Conservation (phyloP, 2,113 vertebrate genomes). For the Serinus canaria region DNA sequence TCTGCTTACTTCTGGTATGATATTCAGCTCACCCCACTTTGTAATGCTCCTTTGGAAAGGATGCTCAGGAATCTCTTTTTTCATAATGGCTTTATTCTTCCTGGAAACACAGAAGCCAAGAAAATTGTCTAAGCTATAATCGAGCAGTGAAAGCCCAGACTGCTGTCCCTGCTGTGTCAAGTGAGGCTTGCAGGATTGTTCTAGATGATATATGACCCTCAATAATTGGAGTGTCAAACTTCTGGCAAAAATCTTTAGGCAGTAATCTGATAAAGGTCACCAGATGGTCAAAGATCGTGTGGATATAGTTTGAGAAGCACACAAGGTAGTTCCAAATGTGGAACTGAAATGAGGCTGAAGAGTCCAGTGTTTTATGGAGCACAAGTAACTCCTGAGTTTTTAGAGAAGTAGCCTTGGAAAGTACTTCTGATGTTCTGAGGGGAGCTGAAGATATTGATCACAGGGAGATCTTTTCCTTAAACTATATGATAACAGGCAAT, state of each 20-base stretch:
- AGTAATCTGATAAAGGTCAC: conserved; percentile 64
- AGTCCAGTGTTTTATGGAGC: neutral
- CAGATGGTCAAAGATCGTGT: conserved; percentile 35
- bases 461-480: neutral
- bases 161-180: neutral
- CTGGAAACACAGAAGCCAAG: neutral
- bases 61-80: neutral
- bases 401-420: neutral
- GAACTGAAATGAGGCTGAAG: neutral
- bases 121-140: neutral
- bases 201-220: conserved; percentile 35
- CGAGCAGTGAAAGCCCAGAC: neutral
- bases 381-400: neutral
- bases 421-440: neutral
- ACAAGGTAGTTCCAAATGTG: neutral
- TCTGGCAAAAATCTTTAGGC: conserved; percentile 39
- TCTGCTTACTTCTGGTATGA: neutral
- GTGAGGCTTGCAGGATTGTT: conserved; percentile 19
- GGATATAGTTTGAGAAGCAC: neutral
- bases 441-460: neutral
- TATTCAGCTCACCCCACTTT: neutral
- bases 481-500: neutral
- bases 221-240: conserved; percentile 46
- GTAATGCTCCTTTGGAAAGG: neutral
- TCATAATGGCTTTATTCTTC: neutral